Percentiles rank a stretch among this genome's conserved stretches.
These are phyloP conservation scores for Bombus sylvicola DNA, from an alignment of 1,140 invertebrate species.

Conservation along the genomic window DNA sequence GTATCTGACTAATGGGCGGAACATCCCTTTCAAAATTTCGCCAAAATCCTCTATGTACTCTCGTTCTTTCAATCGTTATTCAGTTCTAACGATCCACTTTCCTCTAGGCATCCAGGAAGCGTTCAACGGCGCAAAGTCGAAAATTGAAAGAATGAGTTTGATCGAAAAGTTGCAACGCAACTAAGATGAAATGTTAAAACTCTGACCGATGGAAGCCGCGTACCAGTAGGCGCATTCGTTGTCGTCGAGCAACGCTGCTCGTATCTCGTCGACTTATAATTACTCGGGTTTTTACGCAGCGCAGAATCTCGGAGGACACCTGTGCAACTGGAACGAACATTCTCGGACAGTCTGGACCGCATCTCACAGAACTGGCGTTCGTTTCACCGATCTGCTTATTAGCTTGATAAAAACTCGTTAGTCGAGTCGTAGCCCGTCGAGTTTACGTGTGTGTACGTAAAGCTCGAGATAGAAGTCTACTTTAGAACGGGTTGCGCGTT, in stretches of 20 bases:
- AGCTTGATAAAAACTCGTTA: conserved; percentile 49
- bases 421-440: background rate
- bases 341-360: background rate
- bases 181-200: background rate
- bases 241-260: background rate
- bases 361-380: conserved; percentile 17
- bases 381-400: conserved; percentile 46
- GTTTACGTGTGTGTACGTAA: background rate
- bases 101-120: too few species aligned
- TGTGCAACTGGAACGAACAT: conserved; percentile 23
- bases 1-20: too few species aligned
- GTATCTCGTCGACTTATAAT: background rate
- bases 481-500: conserved; percentile 31
- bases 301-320: conserved; percentile 4
- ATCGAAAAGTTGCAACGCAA: background rate
- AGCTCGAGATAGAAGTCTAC: conserved; percentile 10
- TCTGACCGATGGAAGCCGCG: background rate
- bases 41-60: too few species aligned
- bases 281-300: background rate
- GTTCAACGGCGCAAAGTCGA: too few species aligned
- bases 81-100: too few species aligned
- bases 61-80: too few species aligned
- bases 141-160: too few species aligned
- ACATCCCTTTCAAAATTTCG: too few species aligned
- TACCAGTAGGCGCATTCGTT: background rate